phyloP scores from a whole-genome alignment of 2,888 invertebrate species.

The Dasypolia templi region DNA sequence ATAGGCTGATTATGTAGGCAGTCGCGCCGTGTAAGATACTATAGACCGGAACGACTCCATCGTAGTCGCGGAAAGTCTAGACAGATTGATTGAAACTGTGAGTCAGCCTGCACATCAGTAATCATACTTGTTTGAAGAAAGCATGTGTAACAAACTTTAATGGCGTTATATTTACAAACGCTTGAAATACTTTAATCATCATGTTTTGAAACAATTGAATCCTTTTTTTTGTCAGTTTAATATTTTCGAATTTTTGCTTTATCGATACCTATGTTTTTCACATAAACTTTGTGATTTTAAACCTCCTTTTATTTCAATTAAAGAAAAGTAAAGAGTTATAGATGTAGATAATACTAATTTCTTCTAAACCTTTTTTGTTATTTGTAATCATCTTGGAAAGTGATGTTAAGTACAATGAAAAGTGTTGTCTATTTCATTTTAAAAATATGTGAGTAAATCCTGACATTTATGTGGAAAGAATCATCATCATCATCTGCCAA shows the following conservation, averaged over 20 bases:
- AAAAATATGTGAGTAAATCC: background rate
- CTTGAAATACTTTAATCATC: slow-evolving; percentile 43
- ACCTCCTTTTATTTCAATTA: background rate
- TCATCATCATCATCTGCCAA: no score
- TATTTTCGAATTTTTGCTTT: background rate
- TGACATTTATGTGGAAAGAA: background rate
- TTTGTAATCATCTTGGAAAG: background rate
- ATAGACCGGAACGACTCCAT: background rate
- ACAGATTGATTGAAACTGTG: background rate
- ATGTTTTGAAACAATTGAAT: background rate
- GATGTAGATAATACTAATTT: background rate
- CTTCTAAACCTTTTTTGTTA: background rate
- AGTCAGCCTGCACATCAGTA: background rate
- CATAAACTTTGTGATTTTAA: background rate
- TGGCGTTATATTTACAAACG: slow-evolving; percentile 19
- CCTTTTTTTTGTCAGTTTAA: background rate
- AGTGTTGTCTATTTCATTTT: background rate
- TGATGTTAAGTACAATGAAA: slow-evolving; percentile 8
- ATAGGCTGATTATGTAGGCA: no score
- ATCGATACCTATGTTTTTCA: background rate
- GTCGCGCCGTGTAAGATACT: no score
- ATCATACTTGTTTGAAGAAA: background rate
- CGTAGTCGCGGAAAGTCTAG: background rate
- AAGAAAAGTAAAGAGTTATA: background rate
- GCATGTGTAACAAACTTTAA: background rate